phyloP scores from a whole-genome alignment of 2,113 vertebrate species.

The Blennius ocellaris region DNA sequence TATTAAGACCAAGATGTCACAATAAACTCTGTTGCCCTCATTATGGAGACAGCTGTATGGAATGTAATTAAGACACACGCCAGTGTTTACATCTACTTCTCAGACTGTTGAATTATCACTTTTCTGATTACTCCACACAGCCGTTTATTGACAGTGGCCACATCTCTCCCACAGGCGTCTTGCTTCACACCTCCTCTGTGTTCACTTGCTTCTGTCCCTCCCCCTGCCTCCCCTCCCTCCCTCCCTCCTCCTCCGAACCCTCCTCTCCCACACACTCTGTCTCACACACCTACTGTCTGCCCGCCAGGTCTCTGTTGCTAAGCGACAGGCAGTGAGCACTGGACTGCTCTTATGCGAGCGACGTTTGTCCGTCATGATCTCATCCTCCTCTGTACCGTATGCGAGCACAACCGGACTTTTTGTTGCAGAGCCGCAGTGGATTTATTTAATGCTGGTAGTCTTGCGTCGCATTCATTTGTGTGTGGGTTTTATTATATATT shows the following conservation, averaged over 20 bases:
- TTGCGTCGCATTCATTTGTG: neutral
- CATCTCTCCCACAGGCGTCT: slow-evolving; percentile 32
- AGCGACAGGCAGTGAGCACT: slow-evolving; percentile 79
- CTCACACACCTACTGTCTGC: slow-evolving; percentile 85
- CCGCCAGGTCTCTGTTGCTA: slow-evolving; percentile 86
- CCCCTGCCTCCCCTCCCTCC: slow-evolving; percentile 45
- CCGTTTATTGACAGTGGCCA: slow-evolving; percentile 27
- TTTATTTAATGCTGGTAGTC: neutral
- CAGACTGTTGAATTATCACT: slow-evolving; percentile 36
- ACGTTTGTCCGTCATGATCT: slow-evolving; percentile 82
- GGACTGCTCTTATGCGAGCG: slow-evolving; percentile 82
- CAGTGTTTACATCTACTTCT: slow-evolving; percentile 26
- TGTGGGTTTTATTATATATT: neutral
- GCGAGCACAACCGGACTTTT: slow-evolving; percentile 11
- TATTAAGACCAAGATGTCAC: neutral
- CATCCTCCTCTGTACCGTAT: slow-evolving; percentile 38
- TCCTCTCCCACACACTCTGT: slow-evolving; percentile 74
- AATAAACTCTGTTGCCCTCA: slow-evolving; percentile 3
- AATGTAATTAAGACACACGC: neutral
- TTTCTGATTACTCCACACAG: slow-evolving; percentile 13
- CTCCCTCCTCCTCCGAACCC: slow-evolving; percentile 45
- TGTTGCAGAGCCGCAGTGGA: neutral
- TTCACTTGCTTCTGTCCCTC: slow-evolving; percentile 44
- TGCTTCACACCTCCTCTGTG: slow-evolving; percentile 16
- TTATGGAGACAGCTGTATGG: neutral